Evolutionary conservation across 23 tunicate species (phyloP), one percentile per base, ranked within the genome.

Genomic region (Oikopleura dioica): DNA sequence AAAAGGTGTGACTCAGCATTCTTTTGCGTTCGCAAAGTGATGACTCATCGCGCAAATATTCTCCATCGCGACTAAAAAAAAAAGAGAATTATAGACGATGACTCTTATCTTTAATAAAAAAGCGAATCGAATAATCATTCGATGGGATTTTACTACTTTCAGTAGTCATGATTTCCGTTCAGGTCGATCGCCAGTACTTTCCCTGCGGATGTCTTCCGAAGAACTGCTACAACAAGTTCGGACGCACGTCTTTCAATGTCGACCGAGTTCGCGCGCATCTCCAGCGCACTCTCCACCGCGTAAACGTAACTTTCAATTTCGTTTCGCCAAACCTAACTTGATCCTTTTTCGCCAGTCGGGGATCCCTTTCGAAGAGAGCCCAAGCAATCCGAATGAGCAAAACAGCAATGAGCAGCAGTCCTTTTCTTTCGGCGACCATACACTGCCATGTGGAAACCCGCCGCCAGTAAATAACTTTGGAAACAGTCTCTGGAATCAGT

Each of bases 111-210:
- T n/a, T n/a, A n/a, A n/a, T n/a, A n/a, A n/a, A n/a, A n/a, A n/a
- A n/a, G n/a, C n/a, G n/a, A n/a, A n/a, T n/a, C n/a, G n/a, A n/a
- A n/a, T n/a, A n/a, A n/a, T n/a, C n/a, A n/a, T n/a, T n/a, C n/a
- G n/a, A n/a, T n/a, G n/a, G n/a, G n/a, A 0, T 0, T 38, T 78
- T 0, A 68, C 37, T 2, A 32, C 2, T 28, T 76, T 4, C 23
- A 28, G 30, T 36, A 35, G n/a, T 33, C 16, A 21, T 24, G 9
- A 78, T 76, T 12, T 76, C 59, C 59, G 0, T 37, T 5, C 81
- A 91, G 97, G 97, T 91, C 55, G 97, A 91, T 38, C 77, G 97
- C 36, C 92, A 85, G 37, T 80, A 84, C 0, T 91, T 91, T 78
- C 97, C 97, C 23, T 91, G 97, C 38, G 87, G 94, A n/a, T 91